Conservation (phyloP, 2,113 vertebrate genomes). For the Xerus inauris region DNA sequence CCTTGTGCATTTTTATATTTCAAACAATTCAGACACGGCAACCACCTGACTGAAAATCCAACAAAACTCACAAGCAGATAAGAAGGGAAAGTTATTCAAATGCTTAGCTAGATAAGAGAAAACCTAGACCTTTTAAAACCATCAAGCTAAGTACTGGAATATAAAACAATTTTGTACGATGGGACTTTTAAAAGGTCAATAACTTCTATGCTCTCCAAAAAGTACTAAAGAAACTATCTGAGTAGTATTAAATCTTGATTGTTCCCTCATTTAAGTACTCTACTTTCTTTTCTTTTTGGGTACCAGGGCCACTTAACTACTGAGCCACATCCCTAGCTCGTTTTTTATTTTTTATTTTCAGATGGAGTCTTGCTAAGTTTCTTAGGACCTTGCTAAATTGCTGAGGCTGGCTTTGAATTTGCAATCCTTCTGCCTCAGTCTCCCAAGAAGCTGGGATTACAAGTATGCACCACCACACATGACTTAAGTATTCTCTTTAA, state of each 20-base stretch:
- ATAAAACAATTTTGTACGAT: background rate
- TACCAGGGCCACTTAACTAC: too few relatives aligned
- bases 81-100: background rate
- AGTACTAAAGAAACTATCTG: slow-evolving; percentile 12
- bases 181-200: background rate
- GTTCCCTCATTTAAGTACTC: too few relatives aligned
- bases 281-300: too few relatives aligned
- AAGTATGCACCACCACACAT: too few relatives aligned
- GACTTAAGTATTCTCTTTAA: background rate
- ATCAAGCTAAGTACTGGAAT: background rate
- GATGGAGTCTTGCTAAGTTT: too few relatives aligned
- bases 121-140: background rate
- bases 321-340: too few relatives aligned
- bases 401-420: too few relatives aligned
- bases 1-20: background rate
- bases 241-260: background rate
- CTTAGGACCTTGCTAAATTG: too few relatives aligned
- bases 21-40: background rate
- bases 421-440: too few relatives aligned
- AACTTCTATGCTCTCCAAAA: background rate
- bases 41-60: background rate
- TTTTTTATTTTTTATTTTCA: too few relatives aligned
- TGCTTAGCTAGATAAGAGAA: slow-evolving; percentile 36
- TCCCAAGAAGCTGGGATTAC: too few relatives aligned
- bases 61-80: background rate